phyloP scores from a whole-genome alignment of 2,113 vertebrate genomes.

The Heptranchias perlo region DNA sequence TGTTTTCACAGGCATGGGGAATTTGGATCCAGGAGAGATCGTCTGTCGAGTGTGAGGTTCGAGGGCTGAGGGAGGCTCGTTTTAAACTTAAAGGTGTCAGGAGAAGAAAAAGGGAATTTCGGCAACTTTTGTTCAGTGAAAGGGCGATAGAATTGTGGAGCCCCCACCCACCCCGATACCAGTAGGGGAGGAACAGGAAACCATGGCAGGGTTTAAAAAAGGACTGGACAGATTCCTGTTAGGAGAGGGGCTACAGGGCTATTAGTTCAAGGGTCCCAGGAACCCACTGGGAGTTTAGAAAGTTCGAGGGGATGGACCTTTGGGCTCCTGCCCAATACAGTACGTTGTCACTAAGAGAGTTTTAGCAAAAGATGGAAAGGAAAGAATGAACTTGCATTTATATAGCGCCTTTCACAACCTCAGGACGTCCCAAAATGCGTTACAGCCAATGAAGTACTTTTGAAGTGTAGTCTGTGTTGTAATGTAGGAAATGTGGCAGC shows the following conservation, averaged over 20 bases:
- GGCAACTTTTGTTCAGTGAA: neutral
- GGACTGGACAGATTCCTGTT: neutral
- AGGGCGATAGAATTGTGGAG: neutral
- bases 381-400: too few relatives aligned
- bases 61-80: neutral
- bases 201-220: neutral
- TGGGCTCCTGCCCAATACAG: neutral
- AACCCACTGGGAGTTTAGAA: neutral
- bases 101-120: neutral
- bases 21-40: neutral
- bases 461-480: too few relatives aligned
- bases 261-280: neutral
- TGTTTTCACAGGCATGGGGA: neutral
- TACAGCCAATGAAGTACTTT: too few relatives aligned
- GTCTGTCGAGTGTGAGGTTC: neutral
- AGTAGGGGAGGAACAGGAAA: neutral
- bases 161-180: too few relatives aligned
- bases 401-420: too few relatives aligned
- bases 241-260: neutral
- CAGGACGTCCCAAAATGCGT: too few relatives aligned
- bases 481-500: too few relatives aligned
- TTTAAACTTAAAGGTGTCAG: neutral
- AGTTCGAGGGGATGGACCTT: neutral
- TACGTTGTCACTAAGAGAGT: too few relatives aligned
- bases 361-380: too few relatives aligned